These are phyloP conservation scores for Gasteruption jaculator DNA, from an alignment of 2,888 invertebrate genomes.

Conservation along the genomic window DNA sequence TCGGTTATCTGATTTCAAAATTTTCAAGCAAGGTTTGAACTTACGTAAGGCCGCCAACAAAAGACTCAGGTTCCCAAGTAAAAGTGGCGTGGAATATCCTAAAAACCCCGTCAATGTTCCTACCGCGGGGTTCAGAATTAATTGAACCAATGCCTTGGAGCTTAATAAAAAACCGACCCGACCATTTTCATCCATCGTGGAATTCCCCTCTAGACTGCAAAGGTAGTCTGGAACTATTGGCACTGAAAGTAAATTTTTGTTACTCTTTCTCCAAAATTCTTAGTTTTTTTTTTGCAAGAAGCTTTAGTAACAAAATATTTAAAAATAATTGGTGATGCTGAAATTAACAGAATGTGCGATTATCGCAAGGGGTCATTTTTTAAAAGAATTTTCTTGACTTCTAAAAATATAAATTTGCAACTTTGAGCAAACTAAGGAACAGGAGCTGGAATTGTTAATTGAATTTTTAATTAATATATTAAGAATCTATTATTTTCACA, in stretches of 20 bases:
- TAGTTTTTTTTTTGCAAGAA: constrained; percentile 2
- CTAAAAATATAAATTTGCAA: too few relatives aligned
- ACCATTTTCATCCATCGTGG: constrained; percentile 60
- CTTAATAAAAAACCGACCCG: constrained; percentile 66
- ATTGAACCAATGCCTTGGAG: constrained; percentile 76
- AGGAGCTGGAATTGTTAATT: too few relatives aligned
- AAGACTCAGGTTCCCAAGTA: constrained; percentile 66
- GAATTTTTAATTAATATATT: too few relatives aligned
- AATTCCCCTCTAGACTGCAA: constrained; percentile 56
- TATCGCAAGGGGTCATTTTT: too few relatives aligned
- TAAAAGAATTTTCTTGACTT: too few relatives aligned
- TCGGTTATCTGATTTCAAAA: too few relatives aligned
- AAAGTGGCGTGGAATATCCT: constrained; percentile 66
- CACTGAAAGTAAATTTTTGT: too few relatives aligned
- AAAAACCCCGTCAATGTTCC: constrained; percentile 64
- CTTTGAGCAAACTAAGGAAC: too few relatives aligned
- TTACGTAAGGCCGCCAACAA: constrained; percentile 66
- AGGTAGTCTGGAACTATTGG: constrained; percentile 77
- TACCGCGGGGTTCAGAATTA: constrained; percentile 71
- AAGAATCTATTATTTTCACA: too few relatives aligned
- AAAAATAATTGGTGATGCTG: too few relatives aligned
- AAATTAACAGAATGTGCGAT: too few relatives aligned
- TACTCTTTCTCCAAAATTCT: constrained; percentile 7
- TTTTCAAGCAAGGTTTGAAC: constrained; percentile 34
- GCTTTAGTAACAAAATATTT: too few relatives aligned